phyloP scores from a whole-genome alignment of 2,888 invertebrate species.

The Pandemis corylana region DNA sequence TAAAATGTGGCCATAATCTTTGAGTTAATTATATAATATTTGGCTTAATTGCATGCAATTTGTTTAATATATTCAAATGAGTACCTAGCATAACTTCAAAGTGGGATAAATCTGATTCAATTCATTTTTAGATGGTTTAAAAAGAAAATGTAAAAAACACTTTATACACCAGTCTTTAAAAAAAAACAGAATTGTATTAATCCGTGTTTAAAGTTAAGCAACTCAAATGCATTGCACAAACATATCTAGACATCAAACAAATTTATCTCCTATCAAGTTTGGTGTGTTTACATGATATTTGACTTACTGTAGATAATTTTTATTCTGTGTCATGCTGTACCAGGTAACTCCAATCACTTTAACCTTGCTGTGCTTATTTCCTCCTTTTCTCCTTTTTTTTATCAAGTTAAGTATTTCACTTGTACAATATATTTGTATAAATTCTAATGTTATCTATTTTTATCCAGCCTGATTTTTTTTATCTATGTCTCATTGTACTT shows the following conservation, averaged over 20 bases:
- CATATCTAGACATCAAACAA: neutral
- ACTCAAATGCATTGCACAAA: neutral
- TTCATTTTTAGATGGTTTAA: too few relatives aligned
- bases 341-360: neutral
- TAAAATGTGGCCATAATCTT: slow-evolving; percentile 25
- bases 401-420: neutral
- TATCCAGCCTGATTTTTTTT: neutral
- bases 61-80: too few relatives aligned
- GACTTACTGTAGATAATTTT: neutral
- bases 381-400: neutral
- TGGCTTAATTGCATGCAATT: neutral
- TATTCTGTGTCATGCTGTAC: neutral
- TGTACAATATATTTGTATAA: neutral
- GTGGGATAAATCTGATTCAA: too few relatives aligned
- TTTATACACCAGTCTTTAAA: too few relatives aligned
- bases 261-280: neutral
- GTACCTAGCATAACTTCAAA: too few relatives aligned
- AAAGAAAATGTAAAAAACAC: too few relatives aligned
- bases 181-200: too few relatives aligned
- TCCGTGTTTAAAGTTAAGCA: too few relatives aligned
- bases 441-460: neutral
- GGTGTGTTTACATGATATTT: too few relatives aligned
- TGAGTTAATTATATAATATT: neutral
- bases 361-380: neutral
- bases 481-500: neutral